Percentiles rank a stretch among this genome's conserved stretches.
Evolutionary conservation across 2,113 vertebrate genomes (phyloP).

Genomic region (Sinosuthora webbiana): DNA sequence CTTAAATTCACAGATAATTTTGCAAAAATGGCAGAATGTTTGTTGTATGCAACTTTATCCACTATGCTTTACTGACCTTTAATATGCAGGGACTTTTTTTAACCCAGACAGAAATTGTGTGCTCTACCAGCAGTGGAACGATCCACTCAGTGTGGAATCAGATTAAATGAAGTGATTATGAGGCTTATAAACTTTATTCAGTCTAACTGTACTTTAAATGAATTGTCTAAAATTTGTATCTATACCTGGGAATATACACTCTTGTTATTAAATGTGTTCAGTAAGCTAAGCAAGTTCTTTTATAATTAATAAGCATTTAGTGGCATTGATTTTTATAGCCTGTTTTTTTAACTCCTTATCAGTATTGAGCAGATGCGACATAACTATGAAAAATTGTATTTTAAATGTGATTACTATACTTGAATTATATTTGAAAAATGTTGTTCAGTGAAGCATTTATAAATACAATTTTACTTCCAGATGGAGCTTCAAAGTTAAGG

Average conservation of each 20-base stretch:
- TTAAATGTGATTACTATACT: constrained; percentile 71
- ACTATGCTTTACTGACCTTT: constrained; percentile 51
- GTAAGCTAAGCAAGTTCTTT: constrained; percentile 60
- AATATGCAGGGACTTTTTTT: constrained; percentile 35
- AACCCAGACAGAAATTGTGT: constrained; percentile 38
- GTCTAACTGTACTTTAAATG: constrained; percentile 42
- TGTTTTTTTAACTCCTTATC: constrained; percentile 76
- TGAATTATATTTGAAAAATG: constrained; percentile 74
- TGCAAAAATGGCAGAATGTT: constrained; percentile 1
- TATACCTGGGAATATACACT: constrained; percentile 42
- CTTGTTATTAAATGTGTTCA: constrained; percentile 54
- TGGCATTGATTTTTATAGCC: constrained; percentile 72
- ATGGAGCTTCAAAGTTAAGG: constrained; percentile 60
- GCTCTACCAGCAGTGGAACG: constrained; percentile 34
- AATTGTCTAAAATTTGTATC: constrained; percentile 48
- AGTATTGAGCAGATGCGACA: constrained; percentile 73
- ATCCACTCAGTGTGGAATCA: constrained; percentile 48
- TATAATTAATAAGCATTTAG: constrained; percentile 79
- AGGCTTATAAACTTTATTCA: constrained; percentile 39
- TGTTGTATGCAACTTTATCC: constrained; percentile 1
- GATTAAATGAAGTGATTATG: constrained; percentile 46
- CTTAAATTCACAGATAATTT: constrained; percentile 64
- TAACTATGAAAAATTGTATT: constrained; percentile 75
- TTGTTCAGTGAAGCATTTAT: constrained; percentile 74
- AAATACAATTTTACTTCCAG: constrained; percentile 70